A percentile compares a stretch with the other conserved stretches of the same genome.
Conservation (phyloP, 2,888 invertebrate species). For the Nephrotoma guestfalica region DNA sequence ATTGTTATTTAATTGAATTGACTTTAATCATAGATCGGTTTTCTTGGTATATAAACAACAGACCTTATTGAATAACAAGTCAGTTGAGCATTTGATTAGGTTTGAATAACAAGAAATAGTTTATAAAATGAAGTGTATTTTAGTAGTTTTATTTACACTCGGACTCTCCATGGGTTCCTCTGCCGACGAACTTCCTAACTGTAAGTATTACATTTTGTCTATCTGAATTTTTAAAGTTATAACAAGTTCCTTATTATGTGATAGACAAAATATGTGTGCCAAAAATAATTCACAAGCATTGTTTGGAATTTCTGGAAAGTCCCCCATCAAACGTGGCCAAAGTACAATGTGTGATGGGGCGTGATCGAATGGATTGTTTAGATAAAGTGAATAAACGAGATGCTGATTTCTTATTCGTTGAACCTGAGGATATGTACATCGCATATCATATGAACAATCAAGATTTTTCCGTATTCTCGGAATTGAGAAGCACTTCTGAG, state of each 20-base stretch:
- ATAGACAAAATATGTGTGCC: slow-evolving; percentile 66
- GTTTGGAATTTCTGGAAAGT: slow-evolving; percentile 47
- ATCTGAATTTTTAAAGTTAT: not conserved
- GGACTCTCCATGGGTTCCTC: not conserved
- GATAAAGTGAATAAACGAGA: slow-evolving; percentile 56
- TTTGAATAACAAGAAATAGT: slow-evolving; percentile 27
- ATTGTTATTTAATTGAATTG: not conserved
- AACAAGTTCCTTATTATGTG: slow-evolving; percentile 8
- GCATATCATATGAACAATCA: slow-evolving; percentile 56
- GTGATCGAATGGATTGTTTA: slow-evolving; percentile 65
- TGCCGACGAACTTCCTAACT: not conserved
- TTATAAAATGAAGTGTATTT: not conserved
- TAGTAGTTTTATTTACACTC: not conserved
- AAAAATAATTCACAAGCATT: slow-evolving; percentile 43
- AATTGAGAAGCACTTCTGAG: slow-evolving; percentile 62
- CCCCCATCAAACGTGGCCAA: slow-evolving; percentile 39
- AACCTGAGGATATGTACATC: slow-evolving; percentile 81
- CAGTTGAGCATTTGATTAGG: slow-evolving; percentile 65
- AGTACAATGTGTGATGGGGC: slow-evolving; percentile 49
- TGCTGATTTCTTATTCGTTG: slow-evolving; percentile 69
- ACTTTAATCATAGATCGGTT: not conserved
- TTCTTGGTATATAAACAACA: not conserved
- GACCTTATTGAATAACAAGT: slow-evolving; percentile 35
- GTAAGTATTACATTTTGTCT: not conserved
- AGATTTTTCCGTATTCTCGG: slow-evolving; percentile 60